These are phyloP conservation scores for Cyanoderma ruficeps DNA, from an alignment of 2,113 vertebrate genomes.

Conservation along the genomic window DNA sequence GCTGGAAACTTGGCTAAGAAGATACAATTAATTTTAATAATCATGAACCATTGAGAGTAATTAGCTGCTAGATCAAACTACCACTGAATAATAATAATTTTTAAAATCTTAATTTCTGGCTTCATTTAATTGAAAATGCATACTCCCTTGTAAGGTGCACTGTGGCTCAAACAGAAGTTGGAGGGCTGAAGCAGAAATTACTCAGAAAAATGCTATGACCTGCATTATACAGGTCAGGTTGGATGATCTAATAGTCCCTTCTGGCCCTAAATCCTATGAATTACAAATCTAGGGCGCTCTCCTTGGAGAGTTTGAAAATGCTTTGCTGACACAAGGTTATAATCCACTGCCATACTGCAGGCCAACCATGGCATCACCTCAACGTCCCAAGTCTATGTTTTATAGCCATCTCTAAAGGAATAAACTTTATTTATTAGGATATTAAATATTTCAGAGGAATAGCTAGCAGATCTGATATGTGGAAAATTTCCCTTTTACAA, in stretches of 20 bases:
- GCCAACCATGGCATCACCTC: neutral
- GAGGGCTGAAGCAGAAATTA: neutral
- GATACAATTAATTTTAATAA: neutral
- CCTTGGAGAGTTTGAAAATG: neutral
- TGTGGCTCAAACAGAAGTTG: neutral
- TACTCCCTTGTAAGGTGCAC: neutral
- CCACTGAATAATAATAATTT: neutral
- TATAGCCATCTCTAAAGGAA: neutral
- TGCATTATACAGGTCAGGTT: neutral
- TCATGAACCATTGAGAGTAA: neutral
- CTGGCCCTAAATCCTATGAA: conserved; percentile 9
- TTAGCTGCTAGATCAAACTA: neutral
- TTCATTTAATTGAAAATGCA: neutral
- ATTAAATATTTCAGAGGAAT: neutral
- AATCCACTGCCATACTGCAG: neutral
- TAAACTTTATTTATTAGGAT: neutral
- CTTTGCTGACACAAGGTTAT: neutral
- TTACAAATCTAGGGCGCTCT: neutral
- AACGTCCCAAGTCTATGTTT: neutral
- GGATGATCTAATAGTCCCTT: neutral
- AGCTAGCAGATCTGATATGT: neutral
- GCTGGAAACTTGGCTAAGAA: neutral
- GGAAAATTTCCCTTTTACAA: neutral
- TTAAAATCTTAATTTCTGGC: neutral
- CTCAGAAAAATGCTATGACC: neutral